A percentile compares a stretch with the other conserved stretches of the same genome.
Evolutionary conservation across 2,113 vertebrate genomes (phyloP).

Genomic region (Melanerpes formicivorus): DNA sequence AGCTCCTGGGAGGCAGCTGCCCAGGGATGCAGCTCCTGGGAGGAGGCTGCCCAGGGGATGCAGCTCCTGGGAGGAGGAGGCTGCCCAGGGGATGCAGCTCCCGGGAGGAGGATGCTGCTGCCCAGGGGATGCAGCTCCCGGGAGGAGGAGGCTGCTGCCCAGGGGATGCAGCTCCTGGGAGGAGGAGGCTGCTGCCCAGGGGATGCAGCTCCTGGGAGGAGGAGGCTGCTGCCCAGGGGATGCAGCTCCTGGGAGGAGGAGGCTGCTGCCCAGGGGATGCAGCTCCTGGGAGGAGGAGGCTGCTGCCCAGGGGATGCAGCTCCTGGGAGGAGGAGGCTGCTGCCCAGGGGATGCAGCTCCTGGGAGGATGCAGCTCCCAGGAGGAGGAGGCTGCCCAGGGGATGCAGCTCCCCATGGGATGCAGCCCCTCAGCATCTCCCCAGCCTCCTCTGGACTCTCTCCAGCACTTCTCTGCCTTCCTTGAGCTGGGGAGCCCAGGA

Average conservation of each 20-base stretch:
- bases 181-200: no score
- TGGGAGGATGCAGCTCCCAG: no score
- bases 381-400: no score
- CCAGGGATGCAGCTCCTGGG: neutral
- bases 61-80: neutral
- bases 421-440: no score
- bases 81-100: neutral
- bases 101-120: neutral
- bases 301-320: no score
- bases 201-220: neutral
- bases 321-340: neutral
- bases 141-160: no score
- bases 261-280: neutral
- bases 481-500: no score
- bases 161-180: no score
- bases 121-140: neutral
- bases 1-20: neutral
- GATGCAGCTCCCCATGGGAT: neutral
- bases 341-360: no score
- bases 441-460: no score
- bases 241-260: neutral
- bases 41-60: no score
- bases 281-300: neutral
- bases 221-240: neutral
- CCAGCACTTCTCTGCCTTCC: no score